Evolutionary conservation across 2,797 vertebrate genomes (phyloP).

Genomic region (Chaunax sp.): DNA sequence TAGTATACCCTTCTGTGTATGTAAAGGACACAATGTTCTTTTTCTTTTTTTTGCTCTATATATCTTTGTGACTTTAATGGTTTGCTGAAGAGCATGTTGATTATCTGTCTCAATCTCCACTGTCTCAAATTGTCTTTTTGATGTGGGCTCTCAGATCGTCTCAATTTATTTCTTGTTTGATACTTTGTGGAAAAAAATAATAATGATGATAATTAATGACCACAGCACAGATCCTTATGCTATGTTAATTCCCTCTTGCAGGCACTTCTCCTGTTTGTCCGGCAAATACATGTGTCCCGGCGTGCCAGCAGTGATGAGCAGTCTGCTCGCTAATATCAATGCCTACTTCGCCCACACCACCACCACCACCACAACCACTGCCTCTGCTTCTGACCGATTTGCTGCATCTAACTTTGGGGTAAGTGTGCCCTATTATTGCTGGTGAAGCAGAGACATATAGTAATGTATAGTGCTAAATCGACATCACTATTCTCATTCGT

Average conservation of each 20-base stretch:
- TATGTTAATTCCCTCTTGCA: conserved; percentile 64
- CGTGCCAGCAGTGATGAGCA: conserved; percentile 98
- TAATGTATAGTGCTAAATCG: conserved; percentile 1
- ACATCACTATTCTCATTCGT: conserved; percentile 15
- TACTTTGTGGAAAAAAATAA: no score
- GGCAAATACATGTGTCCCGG: conserved; percentile 98
- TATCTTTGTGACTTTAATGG: no score
- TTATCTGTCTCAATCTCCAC: no score
- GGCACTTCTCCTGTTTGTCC: conserved; percentile 97
- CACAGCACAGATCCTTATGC: no score
- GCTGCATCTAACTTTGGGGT: conserved; percentile 98
- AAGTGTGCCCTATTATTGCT: conserved; percentile 55
- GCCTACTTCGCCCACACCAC: conserved; percentile 97
- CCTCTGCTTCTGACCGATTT: conserved; percentile 95
- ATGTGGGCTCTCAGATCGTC: no score
- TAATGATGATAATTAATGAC: no score
- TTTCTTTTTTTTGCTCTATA: no score
- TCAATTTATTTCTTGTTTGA: no score
- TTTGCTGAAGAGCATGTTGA: no score
- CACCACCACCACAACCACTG: conserved; percentile 91
- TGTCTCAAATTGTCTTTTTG: no score
- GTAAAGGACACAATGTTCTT: no score
- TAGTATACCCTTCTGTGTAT: no score
- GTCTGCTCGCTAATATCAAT: conserved; percentile 95
- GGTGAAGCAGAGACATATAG: conserved; percentile 8